Evolutionary conservation across 2,888 invertebrate genomes (phyloP).

Genomic region (Chrysolina haemoptera): DNA sequence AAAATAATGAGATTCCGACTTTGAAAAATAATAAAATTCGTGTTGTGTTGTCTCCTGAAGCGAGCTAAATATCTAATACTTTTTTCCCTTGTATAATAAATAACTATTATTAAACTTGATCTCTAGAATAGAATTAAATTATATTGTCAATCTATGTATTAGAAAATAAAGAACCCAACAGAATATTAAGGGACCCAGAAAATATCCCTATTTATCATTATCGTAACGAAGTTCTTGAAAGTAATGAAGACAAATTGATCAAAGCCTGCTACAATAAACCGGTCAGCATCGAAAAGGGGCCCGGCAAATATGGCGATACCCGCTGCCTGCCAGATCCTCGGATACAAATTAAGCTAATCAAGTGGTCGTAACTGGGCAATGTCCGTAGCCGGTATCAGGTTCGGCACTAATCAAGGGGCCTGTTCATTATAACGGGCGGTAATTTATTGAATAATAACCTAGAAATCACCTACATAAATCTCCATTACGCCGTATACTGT

Average conservation of each 20-base stretch:
- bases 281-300: constrained; percentile 40
- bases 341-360: constrained; percentile 69
- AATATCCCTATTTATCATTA: constrained; percentile 28
- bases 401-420: constrained; percentile 67
- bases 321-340: constrained; percentile 59
- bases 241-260: constrained; percentile 49
- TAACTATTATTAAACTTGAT: too few species aligned
- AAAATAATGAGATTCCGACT: too few species aligned
- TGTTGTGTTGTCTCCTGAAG: too few species aligned
- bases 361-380: constrained; percentile 67
- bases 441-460: constrained; percentile 70
- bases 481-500: constrained; percentile 66
- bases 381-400: constrained; percentile 66
- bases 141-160: neutral
- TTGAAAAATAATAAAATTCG: too few species aligned
- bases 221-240: constrained; percentile 40
- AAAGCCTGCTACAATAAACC: constrained; percentile 40
- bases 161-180: neutral
- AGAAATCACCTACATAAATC: constrained; percentile 69
- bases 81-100: too few species aligned
- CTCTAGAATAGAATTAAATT: neutral
- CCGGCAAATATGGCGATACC: constrained; percentile 31
- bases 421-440: constrained; percentile 67
- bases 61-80: too few species aligned
- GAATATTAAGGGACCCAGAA: neutral